phyloP scores from a whole-genome alignment of 1,140 invertebrate genomes.

The Drosophila persimilis region DNA sequence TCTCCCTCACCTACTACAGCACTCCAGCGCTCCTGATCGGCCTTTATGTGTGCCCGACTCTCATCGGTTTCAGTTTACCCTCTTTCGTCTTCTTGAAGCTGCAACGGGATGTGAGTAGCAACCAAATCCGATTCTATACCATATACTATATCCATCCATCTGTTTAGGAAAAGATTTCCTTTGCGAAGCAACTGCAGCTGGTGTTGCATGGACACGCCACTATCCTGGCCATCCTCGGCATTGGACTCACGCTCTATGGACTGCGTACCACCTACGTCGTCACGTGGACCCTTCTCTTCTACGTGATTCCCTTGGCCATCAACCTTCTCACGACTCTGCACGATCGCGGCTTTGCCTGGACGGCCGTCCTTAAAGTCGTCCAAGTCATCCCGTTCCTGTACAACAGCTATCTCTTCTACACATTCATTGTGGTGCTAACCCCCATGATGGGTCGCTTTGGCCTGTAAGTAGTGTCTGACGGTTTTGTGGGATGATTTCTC shows the following conservation, averaged over 20 bases:
- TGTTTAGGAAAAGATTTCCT: constrained; percentile 48
- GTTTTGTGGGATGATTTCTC: no score
- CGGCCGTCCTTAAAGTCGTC: constrained; percentile 84
- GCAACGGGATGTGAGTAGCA: constrained; percentile 18
- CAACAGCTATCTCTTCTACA: constrained; percentile 86
- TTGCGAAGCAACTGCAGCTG: constrained; percentile 57
- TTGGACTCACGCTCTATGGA: constrained; percentile 36
- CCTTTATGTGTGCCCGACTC: constrained; percentile 81
- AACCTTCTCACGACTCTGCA: constrained; percentile 63
- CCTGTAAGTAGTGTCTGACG: constrained; percentile 6
- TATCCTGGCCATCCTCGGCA: constrained; percentile 42
- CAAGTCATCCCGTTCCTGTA: constrained; percentile 83
- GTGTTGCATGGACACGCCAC: constrained; percentile 55
- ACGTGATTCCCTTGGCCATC: constrained; percentile 42
- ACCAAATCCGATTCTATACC: no score
- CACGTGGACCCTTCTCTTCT: constrained; percentile 46
- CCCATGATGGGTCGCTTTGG: constrained; percentile 87
- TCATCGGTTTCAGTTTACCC: constrained; percentile 20
- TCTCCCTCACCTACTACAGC: constrained; percentile 87
- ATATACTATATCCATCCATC: no score
- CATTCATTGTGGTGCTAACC: constrained; percentile 87
- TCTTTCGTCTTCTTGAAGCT: constrained; percentile 32
- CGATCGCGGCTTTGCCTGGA: constrained; percentile 85
- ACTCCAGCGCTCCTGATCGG: constrained; percentile 86
- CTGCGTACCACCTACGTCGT: constrained; percentile 58